Percentiles rank a stretch among this genome's conserved stretches.
phyloP scores from a whole-genome alignment of 2,797 vertebrate species.

The Agapornis canus region DNA sequence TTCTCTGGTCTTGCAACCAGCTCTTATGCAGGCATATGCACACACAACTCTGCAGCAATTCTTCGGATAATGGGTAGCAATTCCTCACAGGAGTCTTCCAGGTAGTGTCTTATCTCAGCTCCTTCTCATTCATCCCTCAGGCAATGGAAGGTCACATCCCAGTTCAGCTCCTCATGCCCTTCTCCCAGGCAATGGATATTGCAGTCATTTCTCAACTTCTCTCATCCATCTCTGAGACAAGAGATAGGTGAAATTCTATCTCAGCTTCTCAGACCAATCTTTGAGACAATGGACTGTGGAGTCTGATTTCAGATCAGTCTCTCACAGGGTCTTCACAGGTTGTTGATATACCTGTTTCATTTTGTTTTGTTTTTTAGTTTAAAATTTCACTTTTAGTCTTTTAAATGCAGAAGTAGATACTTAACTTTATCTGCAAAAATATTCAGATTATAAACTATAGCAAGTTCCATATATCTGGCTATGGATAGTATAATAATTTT shows the following conservation, averaged over 20 bases:
- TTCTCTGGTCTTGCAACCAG: neutral
- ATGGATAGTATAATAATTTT: neutral
- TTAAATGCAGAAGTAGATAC: neutral
- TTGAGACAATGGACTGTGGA: neutral
- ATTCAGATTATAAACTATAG: rapidly evolving
- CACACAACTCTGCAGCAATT: neutral
- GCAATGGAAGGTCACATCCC: neutral
- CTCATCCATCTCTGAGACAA: neutral
- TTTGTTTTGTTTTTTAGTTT: rapidly evolving
- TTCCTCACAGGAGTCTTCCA: neutral
- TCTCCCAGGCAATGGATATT: too few relatives aligned
- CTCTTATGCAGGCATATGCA: neutral
- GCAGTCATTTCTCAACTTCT: neutral
- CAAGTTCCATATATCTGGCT: neutral
- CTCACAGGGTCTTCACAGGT: neutral
- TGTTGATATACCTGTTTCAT: rapidly evolving
- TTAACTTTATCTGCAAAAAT: neutral
- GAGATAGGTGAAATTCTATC: neutral
- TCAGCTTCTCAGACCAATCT: neutral
- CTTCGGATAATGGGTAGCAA: neutral
- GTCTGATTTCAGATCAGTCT: neutral
- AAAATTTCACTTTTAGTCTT: neutral
- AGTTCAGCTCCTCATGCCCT: too few relatives aligned
- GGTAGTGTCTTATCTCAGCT: neutral
- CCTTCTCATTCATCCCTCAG: neutral